Evolutionary conservation across 2,888 invertebrate species (phyloP).

Genomic region (Melieria omissa): DNA sequence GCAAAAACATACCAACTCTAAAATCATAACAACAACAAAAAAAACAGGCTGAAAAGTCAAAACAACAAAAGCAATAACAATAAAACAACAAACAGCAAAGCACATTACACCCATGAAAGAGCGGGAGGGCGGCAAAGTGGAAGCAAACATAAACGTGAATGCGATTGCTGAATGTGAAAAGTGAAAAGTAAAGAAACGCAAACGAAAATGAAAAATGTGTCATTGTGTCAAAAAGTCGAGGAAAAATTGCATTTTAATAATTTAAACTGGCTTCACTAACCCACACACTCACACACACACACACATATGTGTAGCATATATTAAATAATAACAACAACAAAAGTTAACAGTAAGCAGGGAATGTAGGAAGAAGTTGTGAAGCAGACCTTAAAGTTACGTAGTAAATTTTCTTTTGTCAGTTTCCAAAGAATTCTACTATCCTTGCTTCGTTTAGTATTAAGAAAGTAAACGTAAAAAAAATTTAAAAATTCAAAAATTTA

Average conservation of each 20-base stretch:
- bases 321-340: too few relatives aligned
- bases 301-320: too few relatives aligned
- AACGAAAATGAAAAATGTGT: slow-evolving; percentile 31
- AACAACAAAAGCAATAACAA: neutral
- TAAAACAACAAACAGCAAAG: slow-evolving; percentile 13
- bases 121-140: neutral
- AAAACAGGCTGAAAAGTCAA: neutral
- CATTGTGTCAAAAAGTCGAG: slow-evolving; percentile 38
- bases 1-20: neutral
- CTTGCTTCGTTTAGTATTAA: too few relatives aligned
- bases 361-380: too few relatives aligned
- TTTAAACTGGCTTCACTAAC: slow-evolving; percentile 28
- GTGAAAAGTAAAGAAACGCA: slow-evolving; percentile 5
- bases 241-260: slow-evolving; percentile 47
- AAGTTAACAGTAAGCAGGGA: too few relatives aligned
- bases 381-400: too few relatives aligned
- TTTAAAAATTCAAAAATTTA: too few relatives aligned
- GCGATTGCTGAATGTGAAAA: neutral
- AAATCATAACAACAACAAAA: neutral
- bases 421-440: too few relatives aligned
- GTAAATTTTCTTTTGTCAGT: too few relatives aligned
- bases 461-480: too few relatives aligned
- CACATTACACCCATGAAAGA: neutral
- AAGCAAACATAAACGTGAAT: slow-evolving; percentile 11
- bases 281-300: neutral